A percentile compares a stretch with the other conserved stretches of the same genome.
phyloP scores from a whole-genome alignment of 2,888 invertebrate species.

The Salpingus planirostris region DNA sequence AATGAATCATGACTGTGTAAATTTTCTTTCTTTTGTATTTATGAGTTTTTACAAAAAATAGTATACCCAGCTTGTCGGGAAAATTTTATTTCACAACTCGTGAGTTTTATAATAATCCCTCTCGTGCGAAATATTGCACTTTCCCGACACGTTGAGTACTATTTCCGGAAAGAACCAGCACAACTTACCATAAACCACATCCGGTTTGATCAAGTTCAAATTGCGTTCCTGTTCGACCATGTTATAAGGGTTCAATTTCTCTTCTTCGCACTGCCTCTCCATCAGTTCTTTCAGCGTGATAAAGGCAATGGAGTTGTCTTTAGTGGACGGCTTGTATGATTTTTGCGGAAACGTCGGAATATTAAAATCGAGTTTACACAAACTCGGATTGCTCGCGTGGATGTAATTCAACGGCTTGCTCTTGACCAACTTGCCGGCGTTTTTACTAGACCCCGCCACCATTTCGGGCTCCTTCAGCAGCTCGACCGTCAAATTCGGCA shows the following conservation, averaged over 20 bases:
- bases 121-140: too few species aligned
- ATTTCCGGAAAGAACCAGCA: too few species aligned
- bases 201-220: conserved; percentile 43
- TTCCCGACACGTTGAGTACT: too few species aligned
- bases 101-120: too few species aligned
- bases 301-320: conserved; percentile 55
- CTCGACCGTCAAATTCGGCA: conserved; percentile 33
- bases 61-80: too few species aligned
- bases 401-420: conserved; percentile 53
- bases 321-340: conserved; percentile 36
- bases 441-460: too few species aligned
- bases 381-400: conserved; percentile 63
- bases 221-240: conserved; percentile 30
- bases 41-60: too few species aligned
- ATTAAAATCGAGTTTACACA: conserved; percentile 49
- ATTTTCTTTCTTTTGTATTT: too few species aligned
- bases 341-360: conserved; percentile 31
- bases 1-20: too few species aligned
- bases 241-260: conserved; percentile 42
- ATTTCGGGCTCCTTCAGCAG: too few species aligned
- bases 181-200: conserved; percentile 47
- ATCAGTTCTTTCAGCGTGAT: conserved; percentile 73
- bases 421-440: conserved; percentile 17
- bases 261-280: conserved; percentile 68
- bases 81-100: too few species aligned